A percentile compares a stretch with the other conserved stretches of the same genome.
Conservation (phyloP, 2,888 invertebrate genomes). For the Allolobophora icterica region DNA sequence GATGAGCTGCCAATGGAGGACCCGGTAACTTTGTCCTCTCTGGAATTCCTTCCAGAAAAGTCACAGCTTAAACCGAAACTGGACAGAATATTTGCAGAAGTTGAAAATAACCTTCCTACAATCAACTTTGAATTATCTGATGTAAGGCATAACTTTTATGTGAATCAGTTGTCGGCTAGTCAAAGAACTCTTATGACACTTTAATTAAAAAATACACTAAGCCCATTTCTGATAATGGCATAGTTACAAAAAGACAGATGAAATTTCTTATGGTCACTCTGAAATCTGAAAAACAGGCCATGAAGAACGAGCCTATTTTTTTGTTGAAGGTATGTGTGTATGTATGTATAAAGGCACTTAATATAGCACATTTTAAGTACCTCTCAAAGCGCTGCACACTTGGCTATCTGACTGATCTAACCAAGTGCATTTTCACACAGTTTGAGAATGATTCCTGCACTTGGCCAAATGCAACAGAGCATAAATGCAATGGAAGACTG, state of each 20-base stretch:
- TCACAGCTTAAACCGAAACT: slow-evolving; percentile 51
- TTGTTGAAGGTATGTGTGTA: not conserved
- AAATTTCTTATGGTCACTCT: not conserved
- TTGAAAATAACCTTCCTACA: slow-evolving; percentile 59
- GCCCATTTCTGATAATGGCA: no score
- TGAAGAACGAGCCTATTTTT: not conserved
- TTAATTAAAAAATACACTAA: no score
- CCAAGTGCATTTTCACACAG: no score
- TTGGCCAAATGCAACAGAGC: no score
- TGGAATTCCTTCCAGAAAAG: slow-evolving; percentile 21
- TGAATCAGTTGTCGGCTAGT: not conserved
- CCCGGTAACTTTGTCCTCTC: not conserved
- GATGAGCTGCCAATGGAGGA: not conserved
- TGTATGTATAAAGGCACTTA: no score
- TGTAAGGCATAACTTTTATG: slow-evolving; percentile 52
- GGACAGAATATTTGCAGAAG: slow-evolving; percentile 60
- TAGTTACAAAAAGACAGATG: not conserved
- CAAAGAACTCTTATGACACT: not conserved
- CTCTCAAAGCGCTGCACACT: no score
- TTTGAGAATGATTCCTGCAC: no score
- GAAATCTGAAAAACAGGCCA: not conserved
- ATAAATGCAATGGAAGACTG: no score
- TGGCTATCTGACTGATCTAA: no score
- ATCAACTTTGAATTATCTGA: slow-evolving; percentile 61
- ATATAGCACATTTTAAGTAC: no score